Conservation (phyloP, 2,797 vertebrate species). For the Pangasius macronema region DNA sequence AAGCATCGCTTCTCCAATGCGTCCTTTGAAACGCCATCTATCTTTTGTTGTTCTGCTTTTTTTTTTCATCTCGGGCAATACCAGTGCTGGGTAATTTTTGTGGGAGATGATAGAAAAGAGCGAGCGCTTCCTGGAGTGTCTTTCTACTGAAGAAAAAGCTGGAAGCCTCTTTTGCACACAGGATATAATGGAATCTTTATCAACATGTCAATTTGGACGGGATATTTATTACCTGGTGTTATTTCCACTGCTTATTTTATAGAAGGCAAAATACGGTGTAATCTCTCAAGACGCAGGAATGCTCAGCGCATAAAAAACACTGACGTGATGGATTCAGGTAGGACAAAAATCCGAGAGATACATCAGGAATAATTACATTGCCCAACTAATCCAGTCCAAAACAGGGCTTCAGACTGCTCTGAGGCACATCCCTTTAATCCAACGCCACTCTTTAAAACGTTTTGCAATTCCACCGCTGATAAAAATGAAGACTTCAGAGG, state of each 20-base stretch:
- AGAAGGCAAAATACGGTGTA: not conserved
- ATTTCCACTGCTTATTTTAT: not conserved
- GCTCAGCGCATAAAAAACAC: not conserved
- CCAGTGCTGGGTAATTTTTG: not conserved
- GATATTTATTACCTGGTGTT: constrained; percentile 12
- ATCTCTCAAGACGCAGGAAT: not conserved
- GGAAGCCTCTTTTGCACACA: not conserved
- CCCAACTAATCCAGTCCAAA: not conserved
- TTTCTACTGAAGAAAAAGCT: not conserved
- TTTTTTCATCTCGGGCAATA: no score
- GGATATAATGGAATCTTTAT: constrained; percentile 18
- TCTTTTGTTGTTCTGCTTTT: not conserved
- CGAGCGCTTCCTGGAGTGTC: not conserved
- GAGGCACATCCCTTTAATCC: constrained; percentile 1
- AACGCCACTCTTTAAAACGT: not conserved
- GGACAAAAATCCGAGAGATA: not conserved
- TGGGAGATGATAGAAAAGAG: not conserved
- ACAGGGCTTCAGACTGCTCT: not conserved
- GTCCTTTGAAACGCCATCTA: not conserved
- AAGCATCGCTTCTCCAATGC: not conserved
- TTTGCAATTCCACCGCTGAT: not conserved
- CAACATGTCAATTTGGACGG: not conserved
- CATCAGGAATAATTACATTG: not conserved
- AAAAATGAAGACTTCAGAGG: not conserved
- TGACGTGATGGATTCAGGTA: not conserved